phyloP scores from a whole-genome alignment of 2,113 vertebrate species.

The Hyla sarda region DNA sequence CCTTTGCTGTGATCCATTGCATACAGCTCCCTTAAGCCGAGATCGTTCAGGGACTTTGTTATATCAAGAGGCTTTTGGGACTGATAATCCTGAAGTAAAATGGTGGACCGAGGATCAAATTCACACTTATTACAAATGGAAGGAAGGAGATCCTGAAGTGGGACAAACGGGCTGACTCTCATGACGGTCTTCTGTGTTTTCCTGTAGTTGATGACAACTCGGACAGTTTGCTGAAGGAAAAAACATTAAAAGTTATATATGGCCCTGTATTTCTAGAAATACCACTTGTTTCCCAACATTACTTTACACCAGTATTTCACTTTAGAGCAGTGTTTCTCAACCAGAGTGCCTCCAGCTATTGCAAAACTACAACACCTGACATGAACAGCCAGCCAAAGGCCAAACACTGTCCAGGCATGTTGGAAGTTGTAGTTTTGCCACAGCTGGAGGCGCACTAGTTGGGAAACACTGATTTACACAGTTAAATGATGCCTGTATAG shows the following conservation, averaged over 20 bases:
- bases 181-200: conserved; percentile 94
- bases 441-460: too few relatives aligned
- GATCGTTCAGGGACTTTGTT: conserved; percentile 87
- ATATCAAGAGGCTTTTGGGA: conserved; percentile 85
- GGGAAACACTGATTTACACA: too few relatives aligned
- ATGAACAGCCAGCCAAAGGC: too few relatives aligned
- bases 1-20: conserved; percentile 87
- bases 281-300: background rate
- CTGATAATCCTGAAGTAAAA: conserved; percentile 84
- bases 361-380: too few relatives aligned
- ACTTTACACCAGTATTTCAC: too few relatives aligned
- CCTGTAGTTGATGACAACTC: conserved; percentile 94
- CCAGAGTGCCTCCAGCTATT: too few relatives aligned
- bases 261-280: background rate
- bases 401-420: too few relatives aligned
- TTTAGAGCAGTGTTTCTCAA: too few relatives aligned
- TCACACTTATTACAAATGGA: conserved; percentile 95
- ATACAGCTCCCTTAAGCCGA: conserved; percentile 90
- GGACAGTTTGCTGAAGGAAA: conserved; percentile 86
- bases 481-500: too few relatives aligned
- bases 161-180: conserved; percentile 85
- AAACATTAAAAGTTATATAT: conserved; percentile 41
- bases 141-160: conserved; percentile 82
- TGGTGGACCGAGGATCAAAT: conserved; percentile 82
- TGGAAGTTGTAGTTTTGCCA: too few relatives aligned